Evolutionary conservation across 2,113 vertebrate species (phyloP).

Genomic region (Pachycephala philippinensis): DNA sequence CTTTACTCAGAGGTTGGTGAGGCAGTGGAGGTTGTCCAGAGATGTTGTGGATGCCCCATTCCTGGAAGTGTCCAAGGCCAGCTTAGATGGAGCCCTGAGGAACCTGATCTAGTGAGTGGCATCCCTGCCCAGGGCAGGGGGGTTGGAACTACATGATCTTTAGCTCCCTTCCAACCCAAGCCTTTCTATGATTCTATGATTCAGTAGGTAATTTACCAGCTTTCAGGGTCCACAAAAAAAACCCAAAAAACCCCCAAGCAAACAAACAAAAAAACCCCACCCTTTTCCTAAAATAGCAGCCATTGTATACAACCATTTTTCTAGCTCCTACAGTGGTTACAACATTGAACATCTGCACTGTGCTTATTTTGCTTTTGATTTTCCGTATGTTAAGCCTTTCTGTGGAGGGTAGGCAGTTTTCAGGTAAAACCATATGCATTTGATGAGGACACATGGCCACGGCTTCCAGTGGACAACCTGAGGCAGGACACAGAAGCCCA

Average conservation of each 20-base stretch:
- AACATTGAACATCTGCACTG: not conserved
- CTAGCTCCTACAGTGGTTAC: not conserved
- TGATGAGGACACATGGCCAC: rapidly evolving
- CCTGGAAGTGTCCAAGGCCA: not conserved
- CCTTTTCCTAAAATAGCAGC: not conserved
- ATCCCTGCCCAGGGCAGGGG: not conserved
- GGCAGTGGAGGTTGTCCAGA: not conserved
- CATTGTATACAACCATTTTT: not conserved
- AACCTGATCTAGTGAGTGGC: not conserved
- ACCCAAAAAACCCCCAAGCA: not conserved
- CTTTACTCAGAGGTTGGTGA: not conserved
- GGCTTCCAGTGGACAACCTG: not conserved
- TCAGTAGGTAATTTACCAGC: not conserved
- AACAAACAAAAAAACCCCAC: not conserved
- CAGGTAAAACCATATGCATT: not conserved
- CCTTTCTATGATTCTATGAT: not conserved
- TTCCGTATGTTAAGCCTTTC: not conserved
- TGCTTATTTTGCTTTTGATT: not conserved
- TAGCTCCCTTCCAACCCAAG: not conserved
- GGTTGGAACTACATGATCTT: not conserved
- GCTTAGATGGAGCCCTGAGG: not conserved
- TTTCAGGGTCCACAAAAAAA: not conserved
- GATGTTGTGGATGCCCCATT: not conserved
- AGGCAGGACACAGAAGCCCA: not conserved
- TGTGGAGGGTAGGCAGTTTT: not conserved